phyloP scores from a whole-genome alignment of 1,140 invertebrate genomes.

The Apis dorsata region DNA sequence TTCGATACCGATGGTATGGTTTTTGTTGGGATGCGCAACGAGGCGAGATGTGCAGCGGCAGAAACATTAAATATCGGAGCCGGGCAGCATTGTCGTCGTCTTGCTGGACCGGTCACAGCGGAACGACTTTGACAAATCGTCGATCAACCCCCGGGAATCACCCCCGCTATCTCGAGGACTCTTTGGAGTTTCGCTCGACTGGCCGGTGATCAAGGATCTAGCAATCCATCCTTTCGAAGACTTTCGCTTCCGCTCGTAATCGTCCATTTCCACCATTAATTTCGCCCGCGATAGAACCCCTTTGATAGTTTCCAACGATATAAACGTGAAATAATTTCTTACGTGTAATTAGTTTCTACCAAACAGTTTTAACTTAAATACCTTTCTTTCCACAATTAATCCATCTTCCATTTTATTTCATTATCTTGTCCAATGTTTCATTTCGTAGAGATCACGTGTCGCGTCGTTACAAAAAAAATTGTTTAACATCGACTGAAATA shows the following conservation, averaged over 20 bases:
- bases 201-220: slow-evolving; percentile 53
- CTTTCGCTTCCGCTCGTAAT: slow-evolving; percentile 7
- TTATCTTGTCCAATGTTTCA: too few relatives aligned
- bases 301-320: slow-evolving; percentile 4
- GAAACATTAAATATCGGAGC: slow-evolving; percentile 39
- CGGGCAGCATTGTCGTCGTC: slow-evolving; percentile 46
- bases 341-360: not conserved
- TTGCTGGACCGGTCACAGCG: slow-evolving; percentile 18
- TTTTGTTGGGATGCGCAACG: slow-evolving; percentile 27
- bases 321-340: slow-evolving; percentile 1
- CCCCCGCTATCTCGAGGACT: slow-evolving; percentile 57
- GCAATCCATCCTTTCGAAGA: slow-evolving; percentile 31
- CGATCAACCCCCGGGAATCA: slow-evolving; percentile 62
- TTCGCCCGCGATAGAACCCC: not conserved
- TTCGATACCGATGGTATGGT: not conserved
- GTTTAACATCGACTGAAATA: too few relatives aligned
- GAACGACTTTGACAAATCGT: slow-evolving; percentile 74
- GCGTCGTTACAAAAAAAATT: too few relatives aligned
- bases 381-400: not conserved
- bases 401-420: too few relatives aligned
- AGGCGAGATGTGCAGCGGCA: not conserved
- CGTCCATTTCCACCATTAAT: slow-evolving; percentile 26
- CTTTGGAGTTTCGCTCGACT: slow-evolving; percentile 44
- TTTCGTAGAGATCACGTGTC: too few relatives aligned
- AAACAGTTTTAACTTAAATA: not conserved